phyloP scores from a whole-genome alignment of 2,888 invertebrate genomes.

The Calephelis perditalis region DNA sequence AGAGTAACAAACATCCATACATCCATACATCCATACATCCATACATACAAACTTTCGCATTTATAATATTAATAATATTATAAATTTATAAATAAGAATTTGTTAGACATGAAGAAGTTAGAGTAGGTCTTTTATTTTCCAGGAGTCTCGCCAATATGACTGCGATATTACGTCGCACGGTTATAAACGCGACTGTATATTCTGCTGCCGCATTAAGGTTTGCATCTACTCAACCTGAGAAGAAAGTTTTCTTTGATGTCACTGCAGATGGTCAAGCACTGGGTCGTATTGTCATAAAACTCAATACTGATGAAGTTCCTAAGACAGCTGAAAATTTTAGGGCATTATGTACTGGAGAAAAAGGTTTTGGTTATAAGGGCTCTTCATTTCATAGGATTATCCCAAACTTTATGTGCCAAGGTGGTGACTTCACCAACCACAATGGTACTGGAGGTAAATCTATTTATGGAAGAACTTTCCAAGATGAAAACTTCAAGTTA shows the following conservation, averaged over 20 bases:
- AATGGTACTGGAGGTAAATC: slow-evolving; percentile 97
- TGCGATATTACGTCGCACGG: slow-evolving; percentile 48
- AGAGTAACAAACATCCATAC: no score
- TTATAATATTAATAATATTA: no score
- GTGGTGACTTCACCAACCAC: slow-evolving; percentile 95
- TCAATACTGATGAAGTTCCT: slow-evolving; percentile 92
- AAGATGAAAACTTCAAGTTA: slow-evolving; percentile 96
- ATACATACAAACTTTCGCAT: no score
- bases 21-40: no score
- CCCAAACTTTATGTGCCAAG: slow-evolving; percentile 97
- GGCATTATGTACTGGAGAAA: slow-evolving; percentile 84
- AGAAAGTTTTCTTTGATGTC: slow-evolving; percentile 91
- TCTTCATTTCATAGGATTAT: slow-evolving; percentile 94
- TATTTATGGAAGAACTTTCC: slow-evolving; percentile 95
- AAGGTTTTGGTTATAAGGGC: slow-evolving; percentile 89
- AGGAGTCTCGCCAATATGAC: slow-evolving; percentile 32
- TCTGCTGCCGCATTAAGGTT: slow-evolving; percentile 61
- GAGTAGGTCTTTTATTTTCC: not conserved
- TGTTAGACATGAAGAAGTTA: no score
- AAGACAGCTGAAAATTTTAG: slow-evolving; percentile 98
- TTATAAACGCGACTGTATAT: slow-evolving; percentile 60
- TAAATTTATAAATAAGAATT: no score
- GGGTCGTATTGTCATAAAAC: slow-evolving; percentile 93
- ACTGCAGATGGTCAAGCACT: slow-evolving; percentile 87
- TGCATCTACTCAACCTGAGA: slow-evolving; percentile 59